phyloP scores from a whole-genome alignment of 1,140 invertebrate species.

The Helicoverpa armigera region DNA sequence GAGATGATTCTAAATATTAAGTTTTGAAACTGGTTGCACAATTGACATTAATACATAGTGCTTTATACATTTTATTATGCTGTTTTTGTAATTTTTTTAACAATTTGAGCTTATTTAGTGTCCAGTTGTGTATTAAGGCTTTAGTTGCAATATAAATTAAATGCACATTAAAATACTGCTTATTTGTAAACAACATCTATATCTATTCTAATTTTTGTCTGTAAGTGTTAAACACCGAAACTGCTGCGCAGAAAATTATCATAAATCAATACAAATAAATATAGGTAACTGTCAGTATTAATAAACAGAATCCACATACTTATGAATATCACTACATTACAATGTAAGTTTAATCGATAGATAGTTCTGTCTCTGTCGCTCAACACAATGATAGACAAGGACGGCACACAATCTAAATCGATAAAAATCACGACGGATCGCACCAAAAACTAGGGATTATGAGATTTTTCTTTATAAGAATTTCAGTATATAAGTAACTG shows the following conservation, averaged over 20 bases:
- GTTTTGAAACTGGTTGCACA: too few relatives aligned
- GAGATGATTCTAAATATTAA: too few relatives aligned
- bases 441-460: not conserved
- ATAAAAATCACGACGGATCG: slow-evolving; percentile 15
- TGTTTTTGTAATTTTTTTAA: too few relatives aligned
- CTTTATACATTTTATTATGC: too few relatives aligned
- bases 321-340: slow-evolving; percentile 1
- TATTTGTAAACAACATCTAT: too few relatives aligned
- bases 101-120: too few relatives aligned
- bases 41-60: too few relatives aligned
- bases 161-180: not conserved
- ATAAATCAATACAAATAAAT: not conserved
- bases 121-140: too few relatives aligned
- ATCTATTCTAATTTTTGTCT: too few relatives aligned
- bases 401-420: slow-evolving; percentile 28
- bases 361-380: slow-evolving; percentile 12
- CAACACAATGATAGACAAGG: slow-evolving; percentile 15
- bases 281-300: slow-evolving; percentile 27
- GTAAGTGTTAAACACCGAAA: not conserved
- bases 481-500: not conserved
- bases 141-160: too few relatives aligned
- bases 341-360: slow-evolving; percentile 1
- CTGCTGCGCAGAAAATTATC: not conserved
- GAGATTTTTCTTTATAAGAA: not conserved
- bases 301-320: slow-evolving; percentile 15